A percentile compares a stretch with the other conserved stretches of the same genome.
Conservation (phyloP, 2,888 invertebrate genomes). For the Drosophila maculinotata region DNA sequence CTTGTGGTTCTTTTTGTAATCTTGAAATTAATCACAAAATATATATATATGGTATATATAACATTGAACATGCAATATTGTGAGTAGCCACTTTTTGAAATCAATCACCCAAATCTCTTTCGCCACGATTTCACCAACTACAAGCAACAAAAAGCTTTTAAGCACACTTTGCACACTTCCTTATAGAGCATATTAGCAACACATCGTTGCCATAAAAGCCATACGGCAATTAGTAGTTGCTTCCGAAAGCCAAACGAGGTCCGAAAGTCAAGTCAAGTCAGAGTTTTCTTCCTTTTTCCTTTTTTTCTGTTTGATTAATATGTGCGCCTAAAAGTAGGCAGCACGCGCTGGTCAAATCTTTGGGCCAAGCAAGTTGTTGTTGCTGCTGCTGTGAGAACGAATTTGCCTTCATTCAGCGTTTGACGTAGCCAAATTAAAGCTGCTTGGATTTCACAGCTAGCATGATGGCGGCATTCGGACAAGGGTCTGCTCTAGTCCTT, state of each 20-base stretch:
- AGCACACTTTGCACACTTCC: constrained; percentile 7
- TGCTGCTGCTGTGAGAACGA: constrained; percentile 53
- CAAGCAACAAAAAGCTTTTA: not conserved
- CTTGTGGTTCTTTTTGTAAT: too few relatives aligned
- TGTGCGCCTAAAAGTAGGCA: constrained; percentile 50
- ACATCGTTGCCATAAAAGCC: constrained; percentile 23
- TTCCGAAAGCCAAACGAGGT: constrained; percentile 34
- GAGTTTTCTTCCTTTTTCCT: not conserved
- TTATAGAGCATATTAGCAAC: constrained; percentile 11
- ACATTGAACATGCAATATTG: not conserved
- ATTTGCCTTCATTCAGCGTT: constrained; percentile 76
- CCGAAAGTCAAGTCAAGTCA: constrained; percentile 29
- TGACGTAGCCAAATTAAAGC: constrained; percentile 77
- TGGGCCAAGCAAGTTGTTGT: constrained; percentile 23
- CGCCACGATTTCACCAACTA: constrained; percentile 2
- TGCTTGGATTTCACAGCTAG: constrained; percentile 64
- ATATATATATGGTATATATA: not conserved
- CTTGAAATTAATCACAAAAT: too few relatives aligned
- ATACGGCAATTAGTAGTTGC: constrained; percentile 40
- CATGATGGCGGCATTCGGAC: constrained; percentile 29
- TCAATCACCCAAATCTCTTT: not conserved
- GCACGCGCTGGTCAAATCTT: constrained; percentile 40
- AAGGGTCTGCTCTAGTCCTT: constrained; percentile 44
- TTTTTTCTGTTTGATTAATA: constrained; percentile 70
- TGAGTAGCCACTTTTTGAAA: constrained; percentile 1